These are phyloP conservation scores for Neoarius graeffei DNA, from an alignment of 2,113 vertebrate species.

Conservation along the genomic window DNA sequence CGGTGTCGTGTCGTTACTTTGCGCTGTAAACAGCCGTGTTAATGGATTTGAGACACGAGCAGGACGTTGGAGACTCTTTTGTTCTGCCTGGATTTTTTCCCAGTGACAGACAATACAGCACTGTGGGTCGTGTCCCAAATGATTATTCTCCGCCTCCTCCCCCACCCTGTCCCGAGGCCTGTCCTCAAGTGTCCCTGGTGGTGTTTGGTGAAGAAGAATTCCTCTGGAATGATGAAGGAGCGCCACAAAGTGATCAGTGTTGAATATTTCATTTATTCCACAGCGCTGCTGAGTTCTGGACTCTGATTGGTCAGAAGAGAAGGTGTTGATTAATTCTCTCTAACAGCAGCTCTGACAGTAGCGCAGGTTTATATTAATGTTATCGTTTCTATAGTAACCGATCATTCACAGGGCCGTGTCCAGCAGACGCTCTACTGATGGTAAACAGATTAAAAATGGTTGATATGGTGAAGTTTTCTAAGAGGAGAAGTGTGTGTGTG, in stretches of 20 bases:
- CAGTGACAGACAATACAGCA: conserved; percentile 15
- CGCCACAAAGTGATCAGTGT: not conserved
- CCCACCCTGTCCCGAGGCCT: not conserved
- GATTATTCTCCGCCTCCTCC: not conserved
- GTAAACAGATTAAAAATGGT: too few relatives aligned
- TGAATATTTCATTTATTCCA: not conserved
- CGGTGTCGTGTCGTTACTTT: not conserved
- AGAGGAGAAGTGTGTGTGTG: too few relatives aligned
- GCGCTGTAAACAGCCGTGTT: not conserved
- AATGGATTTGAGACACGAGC: not conserved
- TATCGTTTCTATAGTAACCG: too few relatives aligned
- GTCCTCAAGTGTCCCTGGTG: not conserved
- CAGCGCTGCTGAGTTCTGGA: not conserved
- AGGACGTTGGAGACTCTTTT: not conserved
- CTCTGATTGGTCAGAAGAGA: not conserved
- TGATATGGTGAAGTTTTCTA: too few relatives aligned
- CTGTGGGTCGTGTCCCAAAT: conserved; percentile 1
- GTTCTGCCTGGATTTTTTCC: conserved; percentile 28
- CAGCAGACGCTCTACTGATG: too few relatives aligned
- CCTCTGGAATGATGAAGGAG: not conserved
- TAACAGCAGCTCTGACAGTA: too few relatives aligned
- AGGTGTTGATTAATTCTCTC: too few relatives aligned
- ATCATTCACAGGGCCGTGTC: too few relatives aligned
- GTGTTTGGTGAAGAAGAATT: not conserved
- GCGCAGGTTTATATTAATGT: too few relatives aligned